phyloP scores from a whole-genome alignment of 2,888 invertebrate genomes.

The Pheosia tremula region DNA sequence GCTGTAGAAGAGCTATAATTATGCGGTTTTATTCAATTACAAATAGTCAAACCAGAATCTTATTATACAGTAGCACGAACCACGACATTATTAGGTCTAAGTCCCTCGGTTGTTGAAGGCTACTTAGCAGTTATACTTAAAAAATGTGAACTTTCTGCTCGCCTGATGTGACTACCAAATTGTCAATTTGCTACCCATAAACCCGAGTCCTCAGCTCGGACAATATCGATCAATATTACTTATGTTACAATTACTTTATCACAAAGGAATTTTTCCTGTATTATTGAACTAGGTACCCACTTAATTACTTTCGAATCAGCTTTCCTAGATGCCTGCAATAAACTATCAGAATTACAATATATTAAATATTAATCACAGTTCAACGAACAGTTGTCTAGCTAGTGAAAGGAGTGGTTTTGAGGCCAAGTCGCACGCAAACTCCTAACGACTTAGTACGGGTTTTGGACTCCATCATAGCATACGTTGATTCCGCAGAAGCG shows the following conservation, averaged over 20 bases:
- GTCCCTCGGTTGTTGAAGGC: background rate
- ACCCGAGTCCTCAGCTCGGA: too few relatives aligned
- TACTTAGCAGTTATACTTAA: background rate
- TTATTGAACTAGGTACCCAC: background rate
- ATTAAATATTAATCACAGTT: background rate
- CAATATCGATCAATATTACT: too few relatives aligned
- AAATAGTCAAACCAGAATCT: constrained; percentile 2
- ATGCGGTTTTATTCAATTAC: constrained; percentile 53
- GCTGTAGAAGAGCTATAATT: constrained; percentile 39
- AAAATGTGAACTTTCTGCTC: too few relatives aligned
- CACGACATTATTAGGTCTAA: background rate
- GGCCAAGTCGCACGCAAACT: constrained; percentile 11
- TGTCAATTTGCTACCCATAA: too few relatives aligned
- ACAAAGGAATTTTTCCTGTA: too few relatives aligned
- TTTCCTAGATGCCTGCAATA: background rate
- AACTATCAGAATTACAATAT: background rate
- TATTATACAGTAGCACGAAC: background rate
- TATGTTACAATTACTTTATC: too few relatives aligned
- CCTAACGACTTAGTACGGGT: constrained; percentile 4
- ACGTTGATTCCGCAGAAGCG: constrained; percentile 7
- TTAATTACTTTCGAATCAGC: background rate
- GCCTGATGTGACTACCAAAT: too few relatives aligned
- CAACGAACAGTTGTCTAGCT: constrained; percentile 14
- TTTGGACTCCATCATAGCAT: constrained; percentile 6
- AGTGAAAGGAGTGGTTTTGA: constrained; percentile 35